These are phyloP conservation scores for Lutraria rhynchaena DNA, from an alignment of 1,140 invertebrate species.

Conservation along the genomic window DNA sequence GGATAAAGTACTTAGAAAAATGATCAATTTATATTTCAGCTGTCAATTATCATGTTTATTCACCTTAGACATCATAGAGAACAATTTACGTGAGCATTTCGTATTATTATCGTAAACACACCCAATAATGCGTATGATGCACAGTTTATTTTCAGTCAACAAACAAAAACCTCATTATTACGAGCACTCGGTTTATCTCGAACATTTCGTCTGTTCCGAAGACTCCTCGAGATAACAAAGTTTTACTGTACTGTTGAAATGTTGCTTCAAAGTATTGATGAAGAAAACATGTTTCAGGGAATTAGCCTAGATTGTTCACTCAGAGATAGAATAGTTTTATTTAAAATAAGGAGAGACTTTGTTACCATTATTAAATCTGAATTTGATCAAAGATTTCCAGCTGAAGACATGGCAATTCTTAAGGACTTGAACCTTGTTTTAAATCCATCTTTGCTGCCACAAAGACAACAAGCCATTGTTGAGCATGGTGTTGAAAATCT, in stretches of 20 bases:
- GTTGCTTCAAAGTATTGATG: neutral
- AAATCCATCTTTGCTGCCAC: conserved; percentile 6
- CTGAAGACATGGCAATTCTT: conserved; percentile 10
- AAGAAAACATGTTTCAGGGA: neutral
- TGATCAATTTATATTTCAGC: neutral
- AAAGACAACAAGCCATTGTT: neutral
- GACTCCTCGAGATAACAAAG: no score
- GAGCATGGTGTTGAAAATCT: neutral
- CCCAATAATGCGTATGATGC: neutral
- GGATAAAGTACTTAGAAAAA: no score
- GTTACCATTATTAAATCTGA: neutral
- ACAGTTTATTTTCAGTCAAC: neutral
- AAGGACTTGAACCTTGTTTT: conserved; percentile 17
- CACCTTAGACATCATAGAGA: no score
- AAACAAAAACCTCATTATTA: no score
- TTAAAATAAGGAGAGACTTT: neutral
- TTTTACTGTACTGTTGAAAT: no score
- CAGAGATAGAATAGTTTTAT: neutral
- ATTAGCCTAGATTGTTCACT: neutral
- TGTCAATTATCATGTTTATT: no score
- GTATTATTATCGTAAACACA: neutral
- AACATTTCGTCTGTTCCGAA: no score
- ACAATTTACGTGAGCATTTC: no score
- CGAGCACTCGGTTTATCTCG: no score
- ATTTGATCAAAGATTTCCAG: conserved; percentile 12